Evolutionary conservation across 1,140 invertebrate species (phyloP).

Genomic region (Adelges cooleyi): DNA sequence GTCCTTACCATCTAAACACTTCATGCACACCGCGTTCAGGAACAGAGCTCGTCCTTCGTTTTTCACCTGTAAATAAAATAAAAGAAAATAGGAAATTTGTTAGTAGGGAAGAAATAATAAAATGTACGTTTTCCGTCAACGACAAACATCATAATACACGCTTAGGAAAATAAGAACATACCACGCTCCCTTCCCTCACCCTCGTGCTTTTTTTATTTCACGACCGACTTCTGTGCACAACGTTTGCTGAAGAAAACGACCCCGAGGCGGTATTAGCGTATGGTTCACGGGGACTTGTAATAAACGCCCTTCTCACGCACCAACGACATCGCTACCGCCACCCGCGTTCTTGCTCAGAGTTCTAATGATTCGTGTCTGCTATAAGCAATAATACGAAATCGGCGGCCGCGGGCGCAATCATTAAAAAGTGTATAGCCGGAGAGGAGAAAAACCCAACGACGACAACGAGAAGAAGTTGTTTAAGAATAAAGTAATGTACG

Average conservation of each 20-base stretch:
- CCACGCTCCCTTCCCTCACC: no score
- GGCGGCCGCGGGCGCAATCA: slow-evolving; percentile 7
- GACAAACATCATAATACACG: neutral
- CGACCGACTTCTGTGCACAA: neutral
- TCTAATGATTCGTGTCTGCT: no score
- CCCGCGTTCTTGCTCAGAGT: no score
- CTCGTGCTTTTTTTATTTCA: no score
- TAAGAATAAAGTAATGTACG: neutral
- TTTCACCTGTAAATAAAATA: slow-evolving; percentile 56
- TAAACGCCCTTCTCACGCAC: slow-evolving; percentile 22
- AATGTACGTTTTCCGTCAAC: no score
- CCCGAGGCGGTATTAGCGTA: no score
- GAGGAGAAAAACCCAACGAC: neutral
- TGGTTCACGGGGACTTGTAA: neutral
- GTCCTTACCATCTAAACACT: slow-evolving; percentile 62
- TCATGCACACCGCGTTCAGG: slow-evolving; percentile 87
- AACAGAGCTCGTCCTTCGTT: slow-evolving; percentile 77
- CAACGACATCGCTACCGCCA: neutral
- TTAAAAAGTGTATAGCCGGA: neutral
- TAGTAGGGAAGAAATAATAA: neutral
- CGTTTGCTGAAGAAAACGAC: neutral
- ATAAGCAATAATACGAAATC: no score
- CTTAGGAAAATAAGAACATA: neutral
- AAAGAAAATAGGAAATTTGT: neutral
- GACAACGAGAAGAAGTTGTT: slow-evolving; percentile 2